A percentile compares a stretch with the other conserved stretches of the same genome.
These are phyloP conservation scores for Artemia sinica DNA, from an alignment of 2,888 invertebrate species.

Conservation along the genomic window DNA sequence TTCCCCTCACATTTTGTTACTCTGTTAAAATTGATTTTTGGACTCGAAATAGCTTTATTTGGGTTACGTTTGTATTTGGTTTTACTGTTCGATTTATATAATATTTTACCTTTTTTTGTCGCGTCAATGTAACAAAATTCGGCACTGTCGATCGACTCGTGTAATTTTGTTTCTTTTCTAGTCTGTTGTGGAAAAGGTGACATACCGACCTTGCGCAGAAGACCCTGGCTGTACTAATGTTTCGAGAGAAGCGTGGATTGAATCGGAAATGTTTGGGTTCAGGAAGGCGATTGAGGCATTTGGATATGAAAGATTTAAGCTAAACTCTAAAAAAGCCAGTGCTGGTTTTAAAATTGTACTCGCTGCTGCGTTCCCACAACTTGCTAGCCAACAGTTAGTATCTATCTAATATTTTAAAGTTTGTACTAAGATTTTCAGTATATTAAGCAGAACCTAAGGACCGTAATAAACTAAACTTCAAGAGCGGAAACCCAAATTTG, in stretches of 20 bases:
- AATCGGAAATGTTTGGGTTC: conserved; percentile 68
- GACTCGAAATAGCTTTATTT: too few species aligned
- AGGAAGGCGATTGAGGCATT: conserved; percentile 71
- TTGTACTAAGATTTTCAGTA: too few species aligned
- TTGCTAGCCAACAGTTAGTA: conserved; percentile 1
- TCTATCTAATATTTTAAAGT: too few species aligned
- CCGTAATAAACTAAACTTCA: too few species aligned
- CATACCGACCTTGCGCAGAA: conserved; percentile 53
- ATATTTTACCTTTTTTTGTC: too few species aligned
- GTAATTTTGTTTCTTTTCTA: conserved; percentile 33
- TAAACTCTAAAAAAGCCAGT: conserved; percentile 64
- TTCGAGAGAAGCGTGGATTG: conserved; percentile 66
- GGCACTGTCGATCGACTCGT: conserved; percentile 7
- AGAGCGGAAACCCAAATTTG: too few species aligned
- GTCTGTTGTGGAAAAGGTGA: conserved; percentile 77
- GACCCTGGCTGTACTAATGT: conserved; percentile 56
- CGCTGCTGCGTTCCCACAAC: not conserved
- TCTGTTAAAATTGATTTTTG: too few species aligned
- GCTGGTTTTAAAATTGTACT: conserved; percentile 40
- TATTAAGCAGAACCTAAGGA: too few species aligned
- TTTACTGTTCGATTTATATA: too few species aligned
- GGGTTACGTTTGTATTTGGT: too few species aligned
- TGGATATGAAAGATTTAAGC: conserved; percentile 71
- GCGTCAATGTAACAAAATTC: too few species aligned
- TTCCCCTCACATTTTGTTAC: too few species aligned